phyloP scores from a whole-genome alignment of 2,888 invertebrate species.

The Trisateles emortualis region DNA sequence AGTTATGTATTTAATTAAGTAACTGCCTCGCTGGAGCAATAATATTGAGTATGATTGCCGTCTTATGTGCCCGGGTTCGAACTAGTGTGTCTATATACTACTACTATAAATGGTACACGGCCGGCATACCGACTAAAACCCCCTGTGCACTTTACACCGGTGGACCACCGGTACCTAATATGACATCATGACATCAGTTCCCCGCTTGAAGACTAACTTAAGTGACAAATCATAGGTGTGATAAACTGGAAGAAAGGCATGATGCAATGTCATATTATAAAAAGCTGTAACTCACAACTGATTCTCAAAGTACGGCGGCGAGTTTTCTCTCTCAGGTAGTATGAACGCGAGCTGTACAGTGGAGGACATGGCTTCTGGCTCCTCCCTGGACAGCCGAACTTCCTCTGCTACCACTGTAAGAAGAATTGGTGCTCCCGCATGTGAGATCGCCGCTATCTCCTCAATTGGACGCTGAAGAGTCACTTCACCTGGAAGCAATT shows the following conservation, averaged over 20 bases:
- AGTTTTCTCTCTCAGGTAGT: slow-evolving; percentile 91
- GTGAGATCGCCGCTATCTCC: slow-evolving; percentile 93
- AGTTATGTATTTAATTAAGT: neutral
- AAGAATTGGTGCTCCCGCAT: slow-evolving; percentile 93
- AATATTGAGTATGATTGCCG: too few relatives aligned
- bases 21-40: too few relatives aligned
- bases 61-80: too few relatives aligned
- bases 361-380: slow-evolving; percentile 92
- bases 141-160: too few relatives aligned
- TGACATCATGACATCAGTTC: too few relatives aligned
- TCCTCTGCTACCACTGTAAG: slow-evolving; percentile 95
- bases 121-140: too few relatives aligned
- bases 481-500: slow-evolving; percentile 72
- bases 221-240: too few relatives aligned
- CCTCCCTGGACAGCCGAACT: slow-evolving; percentile 90
- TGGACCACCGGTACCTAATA: too few relatives aligned
- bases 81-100: too few relatives aligned
- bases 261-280: neutral
- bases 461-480: slow-evolving; percentile 89
- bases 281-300: slow-evolving; percentile 89
- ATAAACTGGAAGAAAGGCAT: too few relatives aligned
- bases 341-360: slow-evolving; percentile 94
- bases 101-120: too few relatives aligned
- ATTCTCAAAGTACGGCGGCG: slow-evolving; percentile 93
- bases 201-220: too few relatives aligned